phyloP scores from a whole-genome alignment of 2,888 invertebrate genomes.

The Cybosia mesomella region DNA sequence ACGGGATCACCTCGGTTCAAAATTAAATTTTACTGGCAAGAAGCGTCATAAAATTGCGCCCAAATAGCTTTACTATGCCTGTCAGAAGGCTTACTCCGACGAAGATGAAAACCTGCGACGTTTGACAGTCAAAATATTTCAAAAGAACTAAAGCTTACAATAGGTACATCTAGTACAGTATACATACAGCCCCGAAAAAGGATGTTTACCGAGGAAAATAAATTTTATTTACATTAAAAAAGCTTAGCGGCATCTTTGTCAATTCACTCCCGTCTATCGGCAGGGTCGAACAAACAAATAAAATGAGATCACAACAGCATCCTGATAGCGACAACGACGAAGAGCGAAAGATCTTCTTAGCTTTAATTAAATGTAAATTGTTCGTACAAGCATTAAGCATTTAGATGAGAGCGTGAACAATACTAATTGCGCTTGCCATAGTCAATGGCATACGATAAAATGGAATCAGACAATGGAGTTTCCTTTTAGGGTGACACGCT shows the following conservation, averaged over 20 bases:
- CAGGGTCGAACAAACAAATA: slow-evolving; percentile 65
- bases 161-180: slow-evolving; percentile 20
- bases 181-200: slow-evolving; percentile 29
- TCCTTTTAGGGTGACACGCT: slow-evolving; percentile 18
- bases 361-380: slow-evolving; percentile 78
- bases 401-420: slow-evolving; percentile 50
- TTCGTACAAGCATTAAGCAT: slow-evolving; percentile 56
- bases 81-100: slow-evolving; percentile 27
- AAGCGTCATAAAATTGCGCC: background rate
- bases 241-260: slow-evolving; percentile 61
- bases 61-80: slow-evolving; percentile 26
- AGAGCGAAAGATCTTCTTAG: slow-evolving; percentile 63
- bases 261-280: slow-evolving; percentile 57
- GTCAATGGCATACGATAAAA: slow-evolving; percentile 41
- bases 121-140: slow-evolving; percentile 40
- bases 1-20: background rate
- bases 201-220: slow-evolving; percentile 55
- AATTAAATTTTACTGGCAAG: background rate
- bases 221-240: slow-evolving; percentile 65
- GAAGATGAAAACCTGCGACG: slow-evolving; percentile 37
- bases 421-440: slow-evolving; percentile 46
- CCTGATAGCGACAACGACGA: slow-evolving; percentile 62
- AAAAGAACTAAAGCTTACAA: slow-evolving; percentile 35
- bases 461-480: slow-evolving; percentile 21
- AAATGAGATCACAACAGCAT: slow-evolving; percentile 61